These are phyloP conservation scores for Eremobia ochroleuca DNA, from an alignment of 2,888 invertebrate species.

Conservation along the genomic window DNA sequence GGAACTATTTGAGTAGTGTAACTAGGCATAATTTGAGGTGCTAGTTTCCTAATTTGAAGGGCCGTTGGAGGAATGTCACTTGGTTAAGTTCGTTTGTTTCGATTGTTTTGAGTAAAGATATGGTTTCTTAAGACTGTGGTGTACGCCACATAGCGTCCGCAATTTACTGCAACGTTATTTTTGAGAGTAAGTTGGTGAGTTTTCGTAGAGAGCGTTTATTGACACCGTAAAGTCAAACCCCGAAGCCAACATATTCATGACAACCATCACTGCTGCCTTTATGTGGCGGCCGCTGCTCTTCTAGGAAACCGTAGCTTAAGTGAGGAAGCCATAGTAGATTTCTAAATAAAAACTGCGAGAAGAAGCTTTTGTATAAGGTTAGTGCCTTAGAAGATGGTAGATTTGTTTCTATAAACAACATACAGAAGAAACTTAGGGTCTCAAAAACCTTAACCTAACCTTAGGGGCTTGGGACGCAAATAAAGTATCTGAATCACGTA, in stretches of 20 bases:
- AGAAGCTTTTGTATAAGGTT: not conserved
- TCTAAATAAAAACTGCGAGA: not conserved
- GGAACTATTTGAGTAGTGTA: conserved; percentile 51
- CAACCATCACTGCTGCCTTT: not conserved
- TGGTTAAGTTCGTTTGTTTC: conserved; percentile 22
- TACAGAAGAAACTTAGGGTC: not conserved
- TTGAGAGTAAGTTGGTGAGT: not conserved
- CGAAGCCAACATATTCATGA: not conserved
- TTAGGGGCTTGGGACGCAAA: too few species aligned
- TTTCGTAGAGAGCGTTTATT: not conserved
- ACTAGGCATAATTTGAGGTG: conserved; percentile 50
- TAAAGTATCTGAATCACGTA: conserved; percentile 16
- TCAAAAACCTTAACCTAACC: too few species aligned
- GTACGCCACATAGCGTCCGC: not conserved
- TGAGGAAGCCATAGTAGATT: not conserved
- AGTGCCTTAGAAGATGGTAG: not conserved
- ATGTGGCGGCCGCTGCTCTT: not conserved
- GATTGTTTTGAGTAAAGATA: conserved; percentile 4
- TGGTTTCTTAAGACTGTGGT: not conserved
- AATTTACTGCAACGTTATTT: not conserved
- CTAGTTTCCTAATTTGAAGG: conserved; percentile 46
- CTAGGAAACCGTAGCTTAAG: not conserved
- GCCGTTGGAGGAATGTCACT: conserved; percentile 30
- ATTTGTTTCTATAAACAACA: not conserved
- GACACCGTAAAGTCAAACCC: not conserved